Evolutionary conservation across 1,140 invertebrate genomes (phyloP).

Genomic region (Leptopilina clavipes): DNA sequence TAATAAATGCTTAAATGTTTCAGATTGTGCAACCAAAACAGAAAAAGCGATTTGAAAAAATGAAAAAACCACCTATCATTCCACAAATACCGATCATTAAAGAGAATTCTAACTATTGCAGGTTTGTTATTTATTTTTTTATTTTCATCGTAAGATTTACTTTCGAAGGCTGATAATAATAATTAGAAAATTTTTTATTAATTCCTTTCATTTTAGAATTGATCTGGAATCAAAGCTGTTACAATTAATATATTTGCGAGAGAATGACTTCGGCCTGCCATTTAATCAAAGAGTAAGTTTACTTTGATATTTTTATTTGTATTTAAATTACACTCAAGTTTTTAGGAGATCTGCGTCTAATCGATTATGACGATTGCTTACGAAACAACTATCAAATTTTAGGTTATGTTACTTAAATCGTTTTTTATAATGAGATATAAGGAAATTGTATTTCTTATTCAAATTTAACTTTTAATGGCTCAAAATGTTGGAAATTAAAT

Average conservation of each 20-base stretch:
- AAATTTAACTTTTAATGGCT: no score
- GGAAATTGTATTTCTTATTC: no score
- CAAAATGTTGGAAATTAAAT: no score
- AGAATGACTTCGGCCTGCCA: conserved; percentile 43
- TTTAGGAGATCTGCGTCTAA: not conserved
- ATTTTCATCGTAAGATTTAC: not conserved
- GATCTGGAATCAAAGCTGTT: not conserved
- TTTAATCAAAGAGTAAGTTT: conserved; percentile 38
- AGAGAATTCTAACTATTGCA: not conserved
- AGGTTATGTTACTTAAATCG: no score
- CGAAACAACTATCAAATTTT: no score
- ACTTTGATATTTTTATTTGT: not conserved
- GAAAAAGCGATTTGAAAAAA: not conserved
- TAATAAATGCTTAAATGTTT: not conserved
- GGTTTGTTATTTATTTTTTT: not conserved
- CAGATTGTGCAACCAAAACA: not conserved
- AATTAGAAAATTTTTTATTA: not conserved
- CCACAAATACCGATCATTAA: not conserved
- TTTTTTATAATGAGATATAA: no score
- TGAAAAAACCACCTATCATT: not conserved
- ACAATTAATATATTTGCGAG: conserved; percentile 33
- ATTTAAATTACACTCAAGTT: not conserved
- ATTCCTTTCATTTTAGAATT: not conserved
- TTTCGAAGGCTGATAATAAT: not conserved
- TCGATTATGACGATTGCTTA: no score